Percentiles rank a stretch among this genome's conserved stretches.
Conservation (phyloP, 2,888 invertebrate genomes). For the Sesia bembeciformis region DNA sequence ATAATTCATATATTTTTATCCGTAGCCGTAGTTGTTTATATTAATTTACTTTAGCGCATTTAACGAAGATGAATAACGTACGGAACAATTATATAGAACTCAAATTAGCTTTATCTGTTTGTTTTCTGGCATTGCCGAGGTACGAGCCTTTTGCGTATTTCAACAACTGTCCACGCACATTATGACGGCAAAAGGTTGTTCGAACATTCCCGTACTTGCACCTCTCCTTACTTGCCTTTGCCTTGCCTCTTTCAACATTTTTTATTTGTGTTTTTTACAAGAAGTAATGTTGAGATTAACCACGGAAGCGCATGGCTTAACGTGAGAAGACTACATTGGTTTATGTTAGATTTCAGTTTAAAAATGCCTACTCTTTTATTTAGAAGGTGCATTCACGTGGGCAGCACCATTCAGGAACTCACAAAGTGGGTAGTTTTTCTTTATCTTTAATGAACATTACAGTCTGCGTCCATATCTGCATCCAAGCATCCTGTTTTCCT, state of each 20-base stretch:
- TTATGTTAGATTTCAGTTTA: background rate
- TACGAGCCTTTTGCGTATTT: slow-evolving; percentile 41
- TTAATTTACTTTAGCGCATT: slow-evolving; percentile 28
- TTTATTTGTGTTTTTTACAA: slow-evolving; percentile 25
- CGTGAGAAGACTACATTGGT: slow-evolving; percentile 20
- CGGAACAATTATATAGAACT: slow-evolving; percentile 22
- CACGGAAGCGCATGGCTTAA: slow-evolving; percentile 61
- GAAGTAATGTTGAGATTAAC: slow-evolving; percentile 50
- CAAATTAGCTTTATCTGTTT: slow-evolving; percentile 69
- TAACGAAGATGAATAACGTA: slow-evolving; percentile 17
- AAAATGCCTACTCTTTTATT: slow-evolving; percentile 14
- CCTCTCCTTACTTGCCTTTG: slow-evolving; percentile 62
- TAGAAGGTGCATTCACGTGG: slow-evolving; percentile 49
- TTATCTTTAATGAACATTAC: slow-evolving; percentile 6
- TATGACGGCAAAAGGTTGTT: slow-evolving; percentile 24
- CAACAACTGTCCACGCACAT: slow-evolving; percentile 33
- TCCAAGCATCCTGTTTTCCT: slow-evolving; percentile 5
- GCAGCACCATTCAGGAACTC: slow-evolving; percentile 69
- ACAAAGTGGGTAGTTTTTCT: slow-evolving; percentile 41
- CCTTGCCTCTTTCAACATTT: slow-evolving; percentile 53
- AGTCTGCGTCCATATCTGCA: slow-evolving; percentile 5
- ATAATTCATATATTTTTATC: slow-evolving; percentile 18
- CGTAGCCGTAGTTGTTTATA: slow-evolving; percentile 29
- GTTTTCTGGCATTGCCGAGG: slow-evolving; percentile 73
- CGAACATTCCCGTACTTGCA: slow-evolving; percentile 47